Evolutionary conservation across 1,140 invertebrate genomes (phyloP), one percentile per base, ranked within the genome.

Genomic region (Meloidogyne chitwoodi): DNA sequence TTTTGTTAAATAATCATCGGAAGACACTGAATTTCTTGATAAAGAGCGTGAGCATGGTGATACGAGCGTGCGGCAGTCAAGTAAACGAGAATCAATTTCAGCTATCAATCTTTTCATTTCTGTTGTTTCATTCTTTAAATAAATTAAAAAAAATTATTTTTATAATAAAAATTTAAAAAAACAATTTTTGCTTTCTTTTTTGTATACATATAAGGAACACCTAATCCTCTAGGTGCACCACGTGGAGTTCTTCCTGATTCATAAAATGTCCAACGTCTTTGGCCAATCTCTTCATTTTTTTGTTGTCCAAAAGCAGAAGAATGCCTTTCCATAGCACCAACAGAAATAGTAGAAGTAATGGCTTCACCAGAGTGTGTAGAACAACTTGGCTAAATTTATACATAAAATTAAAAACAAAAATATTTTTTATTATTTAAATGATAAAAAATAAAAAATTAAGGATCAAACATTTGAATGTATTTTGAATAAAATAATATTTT

Each of bases 191-290:
- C 67, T 22, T 68, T 65, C 24, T 69, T 71, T 27, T 68, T 67
- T 6, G 74, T 77, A 41, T 83, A 81, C 81, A 82, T 82, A 44
- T 83, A 83, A 4, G 82, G 82, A 38, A 81, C 78, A 10, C 83
- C 83, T 11, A 83, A 61, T 5, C 82, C 82, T 44, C 83, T 71
- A 14, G 82, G 83, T 41, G 78, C 81, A n/a, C 79, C 82, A 24
- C 83, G 68, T 16, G 83, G 79, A 26, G 83, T 83, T 75, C 85
- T 85, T 8, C 78, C 79, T 38, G 70, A 78, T 71, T 83, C 83
- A 62, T 85, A 81, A 65, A 85, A 83, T 19, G 83, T 83, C 83
- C 83, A 83, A 34, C 83, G 63, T 26, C 83, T 62, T 14, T 68
- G 63, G 19, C 76, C 71, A 19, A 73, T 56, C 10, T 56, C 48